A percentile compares a stretch with the other conserved stretches of the same genome.
Evolutionary conservation across 2,113 vertebrate genomes (phyloP).

Genomic region (Pavo muticus): DNA sequence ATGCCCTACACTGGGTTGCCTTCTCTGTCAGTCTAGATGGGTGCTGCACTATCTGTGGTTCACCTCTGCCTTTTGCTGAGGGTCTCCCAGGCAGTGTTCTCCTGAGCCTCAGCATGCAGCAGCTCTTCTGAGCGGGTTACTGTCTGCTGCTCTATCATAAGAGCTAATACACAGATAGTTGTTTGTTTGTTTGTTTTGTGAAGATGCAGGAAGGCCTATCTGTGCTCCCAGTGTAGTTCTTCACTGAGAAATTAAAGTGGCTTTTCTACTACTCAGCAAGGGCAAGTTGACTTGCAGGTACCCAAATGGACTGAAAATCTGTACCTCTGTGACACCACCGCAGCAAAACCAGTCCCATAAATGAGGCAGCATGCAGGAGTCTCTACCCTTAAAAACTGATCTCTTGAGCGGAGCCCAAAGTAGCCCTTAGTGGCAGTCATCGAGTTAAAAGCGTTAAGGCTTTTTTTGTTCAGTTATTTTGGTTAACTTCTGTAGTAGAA

Average conservation of each 20-base stretch:
- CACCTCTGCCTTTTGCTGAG: not conserved
- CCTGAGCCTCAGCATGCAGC: not conserved
- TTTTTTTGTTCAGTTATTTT: not conserved
- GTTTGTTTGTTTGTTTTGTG: not conserved
- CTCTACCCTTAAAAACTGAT: not conserved
- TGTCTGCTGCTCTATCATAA: not conserved
- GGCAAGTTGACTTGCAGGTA: not conserved
- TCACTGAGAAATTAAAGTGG: not conserved
- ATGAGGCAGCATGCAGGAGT: rapidly evolving
- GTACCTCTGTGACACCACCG: rapidly evolving
- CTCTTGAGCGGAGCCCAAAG: not conserved
- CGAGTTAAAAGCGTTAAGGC: not conserved
- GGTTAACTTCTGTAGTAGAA: not conserved
- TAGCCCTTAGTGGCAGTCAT: not conserved
- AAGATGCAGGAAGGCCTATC: not conserved
- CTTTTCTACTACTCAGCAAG: not conserved
- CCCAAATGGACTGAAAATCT: not conserved
- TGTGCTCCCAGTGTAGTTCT: not conserved
- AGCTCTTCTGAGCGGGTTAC: not conserved
- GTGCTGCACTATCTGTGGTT: not conserved
- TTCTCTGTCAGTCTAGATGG: not conserved
- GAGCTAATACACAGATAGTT: not conserved
- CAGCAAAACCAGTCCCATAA: rapidly evolving
- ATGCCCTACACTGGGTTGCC: not conserved
- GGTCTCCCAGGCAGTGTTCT: not conserved